phyloP scores from a whole-genome alignment of 2,888 invertebrate genomes.

The Pegoplata infirma region DNA sequence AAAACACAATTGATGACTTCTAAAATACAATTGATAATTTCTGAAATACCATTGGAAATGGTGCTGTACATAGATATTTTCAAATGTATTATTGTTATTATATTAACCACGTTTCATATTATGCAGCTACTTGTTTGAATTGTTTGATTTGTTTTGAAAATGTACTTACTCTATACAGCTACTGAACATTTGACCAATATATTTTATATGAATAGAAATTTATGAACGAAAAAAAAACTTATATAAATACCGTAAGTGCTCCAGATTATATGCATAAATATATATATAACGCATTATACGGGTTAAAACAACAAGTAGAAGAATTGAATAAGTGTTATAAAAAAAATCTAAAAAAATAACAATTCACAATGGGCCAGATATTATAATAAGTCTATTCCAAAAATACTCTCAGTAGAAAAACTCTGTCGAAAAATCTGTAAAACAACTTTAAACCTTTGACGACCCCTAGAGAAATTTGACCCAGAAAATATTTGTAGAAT shows the following conservation, averaged over 20 bases:
- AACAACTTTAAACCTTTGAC: no score
- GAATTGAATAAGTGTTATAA: constrained; percentile 10
- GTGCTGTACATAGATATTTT: neutral
- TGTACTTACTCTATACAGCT: neutral
- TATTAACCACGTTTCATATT: neutral
- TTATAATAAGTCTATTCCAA: no score
- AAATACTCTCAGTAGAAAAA: no score
- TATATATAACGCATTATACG: constrained; percentile 28
- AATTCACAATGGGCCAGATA: neutral
- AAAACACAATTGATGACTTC: no score
- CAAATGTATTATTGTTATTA: neutral
- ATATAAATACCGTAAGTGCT: constrained; percentile 55
- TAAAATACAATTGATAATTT: no score
- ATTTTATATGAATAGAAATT: constrained; percentile 26
- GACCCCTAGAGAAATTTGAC: no score
- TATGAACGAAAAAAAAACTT: no score
- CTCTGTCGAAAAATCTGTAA: no score
- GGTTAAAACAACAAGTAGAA: constrained; percentile 3
- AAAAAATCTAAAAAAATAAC: neutral
- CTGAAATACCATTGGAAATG: no score
- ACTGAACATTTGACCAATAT: constrained; percentile 38
- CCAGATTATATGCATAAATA: constrained; percentile 37
- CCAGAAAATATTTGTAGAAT: no score
- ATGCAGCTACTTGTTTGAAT: neutral
- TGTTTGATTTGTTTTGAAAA: neutral